Conservation (phyloP, 2,113 vertebrate genomes). For the Danionella cerebrum region DNA sequence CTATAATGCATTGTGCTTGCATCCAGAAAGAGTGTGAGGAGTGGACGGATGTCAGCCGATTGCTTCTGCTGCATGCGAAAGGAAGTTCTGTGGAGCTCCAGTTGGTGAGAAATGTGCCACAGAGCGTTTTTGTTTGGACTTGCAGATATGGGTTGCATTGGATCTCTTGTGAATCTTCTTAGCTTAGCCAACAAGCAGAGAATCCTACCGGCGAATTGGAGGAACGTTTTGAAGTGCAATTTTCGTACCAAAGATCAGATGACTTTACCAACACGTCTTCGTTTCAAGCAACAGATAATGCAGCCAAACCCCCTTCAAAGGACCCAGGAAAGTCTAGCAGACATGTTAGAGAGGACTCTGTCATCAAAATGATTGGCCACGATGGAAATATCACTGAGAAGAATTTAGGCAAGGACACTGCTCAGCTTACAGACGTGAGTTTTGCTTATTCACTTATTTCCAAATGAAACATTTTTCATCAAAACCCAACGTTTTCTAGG, state of each 20-base stretch:
- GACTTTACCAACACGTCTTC: no score
- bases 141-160: no score
- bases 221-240: background rate
- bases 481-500: slow-evolving; percentile 52
- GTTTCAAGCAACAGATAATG: background rate
- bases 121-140: no score
- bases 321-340: background rate
- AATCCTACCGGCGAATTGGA: background rate
- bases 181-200: slow-evolving; percentile 26
- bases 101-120: slow-evolving; percentile 26
- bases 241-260: no score
- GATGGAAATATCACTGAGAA: slow-evolving; percentile 67
- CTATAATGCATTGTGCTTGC: background rate
- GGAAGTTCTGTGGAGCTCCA: slow-evolving; percentile 42
- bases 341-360: slow-evolving; percentile 3
- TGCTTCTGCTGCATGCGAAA: slow-evolving; percentile 66
- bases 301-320: background rate
- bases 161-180: slow-evolving; percentile 8
- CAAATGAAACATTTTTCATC: no score
- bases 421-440: slow-evolving; percentile 58
- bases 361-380: slow-evolving; percentile 59
- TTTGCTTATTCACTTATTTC: no score
- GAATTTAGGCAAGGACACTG: slow-evolving; percentile 46
- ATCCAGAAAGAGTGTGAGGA: slow-evolving; percentile 66
- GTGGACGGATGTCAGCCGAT: slow-evolving; percentile 65